A percentile compares a stretch with the other conserved stretches of the same genome.
These are phyloP conservation scores for Theretra japonica DNA, from an alignment of 2,888 invertebrate genomes.

Conservation along the genomic window DNA sequence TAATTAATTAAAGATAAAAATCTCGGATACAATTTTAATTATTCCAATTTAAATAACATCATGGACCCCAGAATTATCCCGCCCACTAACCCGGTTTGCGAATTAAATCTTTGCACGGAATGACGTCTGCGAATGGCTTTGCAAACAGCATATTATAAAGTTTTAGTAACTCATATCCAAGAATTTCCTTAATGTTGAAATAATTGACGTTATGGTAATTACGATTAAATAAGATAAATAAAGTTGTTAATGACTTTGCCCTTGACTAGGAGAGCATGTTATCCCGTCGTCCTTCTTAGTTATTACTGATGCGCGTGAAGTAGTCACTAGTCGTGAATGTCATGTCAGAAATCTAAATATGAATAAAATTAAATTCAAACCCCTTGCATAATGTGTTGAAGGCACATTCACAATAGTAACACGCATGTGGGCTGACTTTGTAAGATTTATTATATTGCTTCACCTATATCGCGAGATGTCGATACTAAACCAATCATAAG, in stretches of 20 bases:
- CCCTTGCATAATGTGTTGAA: too few relatives aligned
- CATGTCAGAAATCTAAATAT: not conserved
- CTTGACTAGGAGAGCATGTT: conserved; percentile 16
- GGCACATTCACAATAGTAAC: too few relatives aligned
- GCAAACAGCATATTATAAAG: not conserved
- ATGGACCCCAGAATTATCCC: not conserved
- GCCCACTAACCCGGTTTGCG: not conserved
- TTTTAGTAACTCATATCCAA: conserved; percentile 7
- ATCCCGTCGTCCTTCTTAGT: conserved; percentile 10
- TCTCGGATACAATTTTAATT: not conserved
- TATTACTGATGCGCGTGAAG: not conserved
- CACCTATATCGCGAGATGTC: too few relatives aligned
- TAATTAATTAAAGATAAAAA: conserved; percentile 3
- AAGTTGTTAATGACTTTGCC: conserved; percentile 7
- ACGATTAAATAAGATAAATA: conserved; percentile 17
- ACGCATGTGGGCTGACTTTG: too few relatives aligned
- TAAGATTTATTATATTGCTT: too few relatives aligned
- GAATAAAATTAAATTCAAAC: too few relatives aligned
- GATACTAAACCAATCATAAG: too few relatives aligned
- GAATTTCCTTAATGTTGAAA: conserved; percentile 24
- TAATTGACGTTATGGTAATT: conserved; percentile 3
- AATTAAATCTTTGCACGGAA: not conserved
- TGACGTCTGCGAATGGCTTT: not conserved
- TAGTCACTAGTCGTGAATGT: not conserved
- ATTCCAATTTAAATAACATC: conserved; percentile 6